A percentile compares a stretch with the other conserved stretches of the same genome.
Conservation (phyloP, 2,797 vertebrate genomes). For the Epinephelus awoara region DNA sequence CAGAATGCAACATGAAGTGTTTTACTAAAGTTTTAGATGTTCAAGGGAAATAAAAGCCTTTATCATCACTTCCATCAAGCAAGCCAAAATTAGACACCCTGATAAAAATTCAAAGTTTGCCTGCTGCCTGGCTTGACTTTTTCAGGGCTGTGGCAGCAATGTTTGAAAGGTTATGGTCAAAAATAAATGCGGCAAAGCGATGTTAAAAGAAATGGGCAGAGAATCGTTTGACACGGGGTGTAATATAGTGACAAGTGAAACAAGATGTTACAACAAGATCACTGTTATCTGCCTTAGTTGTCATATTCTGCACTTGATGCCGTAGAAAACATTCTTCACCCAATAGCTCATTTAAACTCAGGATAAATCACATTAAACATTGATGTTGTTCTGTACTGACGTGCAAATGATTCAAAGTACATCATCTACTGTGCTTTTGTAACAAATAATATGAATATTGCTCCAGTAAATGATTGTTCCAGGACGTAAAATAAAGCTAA, state of each 20-base stretch:
- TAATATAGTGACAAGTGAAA: background rate
- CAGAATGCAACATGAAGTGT: background rate
- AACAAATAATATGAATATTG: background rate
- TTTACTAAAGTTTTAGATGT: background rate
- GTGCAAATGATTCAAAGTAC: background rate
- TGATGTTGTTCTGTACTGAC: background rate
- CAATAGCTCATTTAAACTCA: background rate
- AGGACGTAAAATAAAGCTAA: background rate
- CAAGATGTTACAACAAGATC: background rate
- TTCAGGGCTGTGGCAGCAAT: background rate
- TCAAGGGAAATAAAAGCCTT: background rate
- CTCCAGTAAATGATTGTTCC: no score
- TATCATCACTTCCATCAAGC: background rate
- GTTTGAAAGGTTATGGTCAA: conserved; percentile 7
- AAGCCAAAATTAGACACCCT: background rate
- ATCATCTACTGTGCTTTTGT: background rate
- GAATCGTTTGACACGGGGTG: background rate
- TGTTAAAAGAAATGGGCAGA: background rate
- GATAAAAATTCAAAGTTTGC: background rate
- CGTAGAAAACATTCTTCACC: background rate
- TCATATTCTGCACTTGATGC: background rate
- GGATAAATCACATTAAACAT: background rate
- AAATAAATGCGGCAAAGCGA: background rate
- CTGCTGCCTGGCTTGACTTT: background rate
- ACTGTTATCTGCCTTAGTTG: background rate